Base-by-base conservation (phyloP, 2,888 invertebrate species). In the Cataglyphis cursor region DNA sequence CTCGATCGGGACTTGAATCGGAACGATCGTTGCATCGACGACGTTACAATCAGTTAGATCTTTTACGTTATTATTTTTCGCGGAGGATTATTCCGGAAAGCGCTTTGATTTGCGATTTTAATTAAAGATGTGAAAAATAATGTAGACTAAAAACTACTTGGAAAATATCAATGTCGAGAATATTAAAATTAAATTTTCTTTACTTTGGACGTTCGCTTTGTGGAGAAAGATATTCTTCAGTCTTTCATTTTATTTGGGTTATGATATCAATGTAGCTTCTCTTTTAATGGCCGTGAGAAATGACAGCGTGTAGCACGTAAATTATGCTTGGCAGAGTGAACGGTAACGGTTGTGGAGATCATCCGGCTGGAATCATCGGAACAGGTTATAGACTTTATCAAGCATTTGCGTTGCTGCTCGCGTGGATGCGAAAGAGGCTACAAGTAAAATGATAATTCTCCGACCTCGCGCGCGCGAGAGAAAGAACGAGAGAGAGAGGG, bases 301-400 rank as follows among this genome's bases (percentile, higher is more conserved):
- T 51, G 70, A 68, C 85, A 82, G 82, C 81, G 82, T 78, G 81
- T 68, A 84, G 84, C 83, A 82, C 75, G 86, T 87, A 86, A 90
- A 89, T 90, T 87, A 84, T 87, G 81, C 82, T 62, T 44, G 74
- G 83, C 51, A 82, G 83, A 83, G 82, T 82, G 75, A 90, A 90
- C 89, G 89, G 89, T 90, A 90, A 90, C 89, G 88, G 90, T 90
- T 87, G 90, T 90, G 90, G 78, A 84, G 88, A 86, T 84, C 90
- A 70, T 68, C 83, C 59, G 84, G 72, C 84, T 83, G 82, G 82
- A 90, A 89, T 86, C 84, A 90, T 82, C 84, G 86, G 76, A 90
- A 84, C 85, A 84, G 90, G 86, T 88, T 90, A 86, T 81, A 64
- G 81, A 66, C 78, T 82, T 62, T 68, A 57, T 81, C 57, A 48